phyloP scores from a whole-genome alignment of 1,140 invertebrate species.

The Belonocnema kinseyi region DNA sequence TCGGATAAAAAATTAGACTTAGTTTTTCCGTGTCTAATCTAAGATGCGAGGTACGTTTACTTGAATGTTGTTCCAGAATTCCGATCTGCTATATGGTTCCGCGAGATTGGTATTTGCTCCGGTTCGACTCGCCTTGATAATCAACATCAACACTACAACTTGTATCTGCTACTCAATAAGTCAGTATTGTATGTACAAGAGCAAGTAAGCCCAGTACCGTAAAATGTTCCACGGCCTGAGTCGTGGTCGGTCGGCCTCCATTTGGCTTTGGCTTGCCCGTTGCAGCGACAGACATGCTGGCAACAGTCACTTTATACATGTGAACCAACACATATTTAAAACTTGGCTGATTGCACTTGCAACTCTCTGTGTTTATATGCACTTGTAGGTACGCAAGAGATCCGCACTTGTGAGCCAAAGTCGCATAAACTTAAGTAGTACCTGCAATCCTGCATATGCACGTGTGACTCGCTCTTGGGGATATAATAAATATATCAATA shows the following conservation, averaged over 20 bases:
- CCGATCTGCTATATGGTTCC: too few species aligned
- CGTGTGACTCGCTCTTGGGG: background rate
- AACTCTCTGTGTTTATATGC: background rate
- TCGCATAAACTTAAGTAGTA: slow-evolving; percentile 21
- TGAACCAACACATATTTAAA: slow-evolving; percentile 6
- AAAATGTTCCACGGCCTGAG: background rate
- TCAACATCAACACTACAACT: too few species aligned
- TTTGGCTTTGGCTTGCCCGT: slow-evolving; percentile 20
- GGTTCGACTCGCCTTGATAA: too few species aligned
- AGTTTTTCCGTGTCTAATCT: too few species aligned
- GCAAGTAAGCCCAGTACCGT: too few species aligned
- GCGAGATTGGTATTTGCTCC: too few species aligned
- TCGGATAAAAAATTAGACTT: too few species aligned
- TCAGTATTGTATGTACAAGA: too few species aligned
- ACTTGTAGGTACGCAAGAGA: background rate
- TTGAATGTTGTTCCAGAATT: too few species aligned
- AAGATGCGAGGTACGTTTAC: too few species aligned
- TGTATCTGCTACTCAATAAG: too few species aligned
- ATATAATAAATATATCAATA: too few species aligned
- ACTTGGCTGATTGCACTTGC: slow-evolving; percentile 13
- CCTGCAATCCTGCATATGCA: slow-evolving; percentile 13
- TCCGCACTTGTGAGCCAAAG: background rate
- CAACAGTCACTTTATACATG: slow-evolving; percentile 26
- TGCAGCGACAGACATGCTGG: slow-evolving; percentile 17
- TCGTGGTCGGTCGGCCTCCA: background rate